phyloP scores from a whole-genome alignment of 2,888 invertebrate species.

The Stictocephala bisonia region DNA sequence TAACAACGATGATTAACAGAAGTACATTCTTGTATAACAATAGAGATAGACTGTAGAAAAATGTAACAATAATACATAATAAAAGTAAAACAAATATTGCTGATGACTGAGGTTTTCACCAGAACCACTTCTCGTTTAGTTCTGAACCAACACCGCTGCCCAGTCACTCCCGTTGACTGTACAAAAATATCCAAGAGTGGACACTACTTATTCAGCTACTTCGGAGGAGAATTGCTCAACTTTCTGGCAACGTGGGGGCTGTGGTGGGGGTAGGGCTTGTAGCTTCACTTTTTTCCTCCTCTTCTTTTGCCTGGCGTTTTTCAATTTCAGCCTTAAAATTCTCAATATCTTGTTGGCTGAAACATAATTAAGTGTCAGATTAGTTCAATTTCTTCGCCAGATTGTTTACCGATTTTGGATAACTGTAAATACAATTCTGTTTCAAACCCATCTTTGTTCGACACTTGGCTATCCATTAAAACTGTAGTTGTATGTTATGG shows the following conservation, averaged over 20 bases:
- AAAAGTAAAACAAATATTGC: neutral
- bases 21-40: neutral
- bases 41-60: neutral
- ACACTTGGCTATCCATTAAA: no score
- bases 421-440: constrained; percentile 34
- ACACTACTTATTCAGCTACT: constrained; percentile 33
- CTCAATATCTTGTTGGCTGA: constrained; percentile 95
- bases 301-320: constrained; percentile 65
- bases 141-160: neutral
- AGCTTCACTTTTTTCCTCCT: constrained; percentile 21
- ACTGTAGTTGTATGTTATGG: no score
- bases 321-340: constrained; percentile 94
- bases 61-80: neutral
- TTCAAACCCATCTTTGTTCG: neutral
- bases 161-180: constrained; percentile 16
- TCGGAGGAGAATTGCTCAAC: constrained; percentile 1
- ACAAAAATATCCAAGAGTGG: constrained; percentile 41
- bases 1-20: neutral
- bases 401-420: constrained; percentile 11
- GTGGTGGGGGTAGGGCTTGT: neutral
- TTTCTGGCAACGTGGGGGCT: constrained; percentile 6
- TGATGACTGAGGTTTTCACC: neutral
- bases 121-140: neutral
- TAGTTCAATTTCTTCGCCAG: neutral
- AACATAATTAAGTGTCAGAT: constrained; percentile 6